Evolutionary conservation across 2,797 vertebrate species (phyloP), one percentile per base, ranked within the genome.

Genomic region (Phrynocephalus forsythii): DNA sequence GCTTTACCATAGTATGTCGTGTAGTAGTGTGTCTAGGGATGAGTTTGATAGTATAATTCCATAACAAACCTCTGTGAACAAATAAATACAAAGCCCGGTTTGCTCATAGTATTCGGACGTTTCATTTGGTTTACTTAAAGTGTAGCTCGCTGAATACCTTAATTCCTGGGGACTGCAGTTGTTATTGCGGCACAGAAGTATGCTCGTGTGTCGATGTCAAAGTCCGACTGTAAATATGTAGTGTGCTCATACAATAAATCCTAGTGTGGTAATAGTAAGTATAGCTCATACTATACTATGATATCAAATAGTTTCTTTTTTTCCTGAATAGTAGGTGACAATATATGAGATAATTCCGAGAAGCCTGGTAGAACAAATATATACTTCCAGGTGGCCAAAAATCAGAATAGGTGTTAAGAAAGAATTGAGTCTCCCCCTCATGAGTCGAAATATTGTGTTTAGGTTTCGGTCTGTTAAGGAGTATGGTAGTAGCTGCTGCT

Each of bases 121-220:
- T 90, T 83, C 95, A 96, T 91, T 95, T 96, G 0, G 96, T 95
- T 0, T 79, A n/a, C n/a, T 8, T 0, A 0, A 96, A 89, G 0
- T 0, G 83, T 89, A 0, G 89, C 0, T 90, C 96, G 7, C 95
- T 96, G 0, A 97, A 96, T 0, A 97, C 94, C 88, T 96, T 96
- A 0, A 96, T 93, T 0, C 95, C 94, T 0, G 0, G 95, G 95
- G 0, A 96, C 96, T 0, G 94, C 93, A 0, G 96, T 96, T 0
- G 96, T 96, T 79, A 96, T 95, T 0, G 95, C 94, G 0, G 92
- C 95, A 0, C 96, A 97, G 0, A 97, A 95, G 0, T 0, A 95
- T 0, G 83, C 83, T 1, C 56, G 83, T 0, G 52, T 84, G 0
- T 84, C 72, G 1, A 77, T 60, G 0, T 84, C 72, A n/a, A 5